Base-by-base conservation (phyloP, 2,888 invertebrate species). In the Morinoia aosen region DNA sequence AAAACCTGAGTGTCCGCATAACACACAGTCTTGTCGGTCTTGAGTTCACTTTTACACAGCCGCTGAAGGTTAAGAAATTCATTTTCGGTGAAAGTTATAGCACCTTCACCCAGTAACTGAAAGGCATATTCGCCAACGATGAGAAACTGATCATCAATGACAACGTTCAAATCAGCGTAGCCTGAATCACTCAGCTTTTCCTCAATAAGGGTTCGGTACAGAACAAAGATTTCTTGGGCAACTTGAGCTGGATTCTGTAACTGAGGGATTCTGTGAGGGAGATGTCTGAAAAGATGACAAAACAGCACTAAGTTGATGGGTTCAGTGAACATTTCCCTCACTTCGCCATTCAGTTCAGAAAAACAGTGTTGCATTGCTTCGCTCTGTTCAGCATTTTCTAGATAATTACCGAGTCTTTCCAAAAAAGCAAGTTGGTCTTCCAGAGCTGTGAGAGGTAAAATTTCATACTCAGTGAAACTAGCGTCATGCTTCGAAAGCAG, bases 381-480 rank as follows among this genome's bases (percentile, higher is more conserved):
- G 14, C 33, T 33, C 4, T 33, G 5, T 25, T 25, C n/a, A 90
- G 14, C 40, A 14, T 39, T 39, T 14, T 33, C n/a, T n/a, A 90
- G 14, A 39, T 1, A 14, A 19, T 14, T 14, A 19, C n/a, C 90
- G n/a, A 33, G n/a, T 10, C 40, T 90, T 14, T n/a, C 14, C 39
- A 90, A 90, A n/a, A 90, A 90, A 25, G 40, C 90, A n/a, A 90
- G 33, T 90, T 90, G 90, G 40, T 90, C 90, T 39, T 90, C 90
- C 40, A 39, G n/a, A 19, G 14, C 14, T n/a, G 90, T 90, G 40
- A 90, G 19, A 33, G 90, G 40, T 39, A 39, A 14, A n/a, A 90
- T 90, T n/a, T 90, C 90, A n/a, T 90, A 90, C 90, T 90, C 90
- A n/a, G 7, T 90, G 90, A 39, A 39, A 90, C n/a, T 0, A 14